Conservation (phyloP, 2,113 vertebrate species). For the rat (Rattus norvegicus) region GRCr8 NC_086028.1:79651001-79651500, state of each 20-base stretch:
- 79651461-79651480: neutral
- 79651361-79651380: neutral
- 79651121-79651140: neutral
- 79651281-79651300: neutral
- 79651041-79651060: conserved; percentile 9
- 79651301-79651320: neutral
- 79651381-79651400: neutral
- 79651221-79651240: neutral
- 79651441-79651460: neutral
- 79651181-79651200: neutral
- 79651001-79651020: neutral
- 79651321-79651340: neutral
- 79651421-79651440: neutral
- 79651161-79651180: neutral
- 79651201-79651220: neutral
- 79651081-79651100: conserved; percentile 31
- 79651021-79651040: neutral
- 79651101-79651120: neutral
- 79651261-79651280: no score
- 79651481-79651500: neutral
- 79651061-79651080: neutral
- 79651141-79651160: neutral
- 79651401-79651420: neutral
- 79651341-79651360: neutral
- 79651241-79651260: neutral